Base-by-base conservation (phyloP, 2,797 vertebrate genomes). In the Knipowitschia caucasica region DNA sequence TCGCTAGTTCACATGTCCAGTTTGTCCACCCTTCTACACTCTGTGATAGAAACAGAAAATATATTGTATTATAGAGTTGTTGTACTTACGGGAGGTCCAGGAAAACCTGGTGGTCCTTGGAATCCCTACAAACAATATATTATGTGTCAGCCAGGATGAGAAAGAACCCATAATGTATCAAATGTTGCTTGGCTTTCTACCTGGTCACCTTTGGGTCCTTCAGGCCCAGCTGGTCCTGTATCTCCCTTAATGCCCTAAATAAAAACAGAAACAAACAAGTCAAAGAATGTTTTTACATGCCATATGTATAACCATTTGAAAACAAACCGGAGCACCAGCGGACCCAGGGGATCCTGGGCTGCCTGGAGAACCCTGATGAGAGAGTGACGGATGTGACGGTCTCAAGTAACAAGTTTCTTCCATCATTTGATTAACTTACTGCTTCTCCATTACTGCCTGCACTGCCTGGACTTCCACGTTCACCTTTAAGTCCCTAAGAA, bases 71-170 rank as follows among this genome's bases (percentile, higher is more conserved):
- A 27, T 9, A 45, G 2, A 44, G 40, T 7, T 2, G 18, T 45
- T 51, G 29, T 50, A 92, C 94, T 88, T 76, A 99, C 96, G 42
- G 89, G 91, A 0, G 88, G 86, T 51, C 96, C 96, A 0, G 93
- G 94, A 64, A 98, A 98, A 61, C 96, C 95, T 0, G 94, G 92
- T 21, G 91, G 90, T 75, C 96, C 96, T 90, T 92, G 91, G 77
- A 95, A 97, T 61, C 95, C 96, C 96, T 98, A 67, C 0, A 27
- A 71, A 78, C 34, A 69, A 70, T 72, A 68, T 56, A 39, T 17
- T 11, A 20, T 39, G 18, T 2, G 64, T 14, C 46, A 14, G 10
- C 46, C 11, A 56, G 8, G 2, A 35, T 35, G 9, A 15, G 7
- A 21, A 33, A 5, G 45, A 7, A 33, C 26, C 7, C 4, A 7